These are phyloP conservation scores for Morpho achilles DNA, from an alignment of 2,888 invertebrate genomes.

Conservation along the genomic window DNA sequence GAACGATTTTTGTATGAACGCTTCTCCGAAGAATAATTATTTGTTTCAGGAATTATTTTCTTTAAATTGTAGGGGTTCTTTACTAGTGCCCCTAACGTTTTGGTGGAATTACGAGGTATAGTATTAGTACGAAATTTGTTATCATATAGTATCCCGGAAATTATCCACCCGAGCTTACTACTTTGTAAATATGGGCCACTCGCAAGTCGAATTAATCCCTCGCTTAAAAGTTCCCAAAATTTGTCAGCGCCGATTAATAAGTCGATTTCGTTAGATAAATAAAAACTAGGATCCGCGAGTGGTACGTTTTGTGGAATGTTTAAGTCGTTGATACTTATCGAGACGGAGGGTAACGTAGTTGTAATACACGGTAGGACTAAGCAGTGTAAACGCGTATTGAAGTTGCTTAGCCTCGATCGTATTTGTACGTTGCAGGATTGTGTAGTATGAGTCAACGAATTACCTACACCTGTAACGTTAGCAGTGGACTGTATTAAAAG, in stretches of 20 bases:
- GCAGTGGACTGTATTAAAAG: constrained; percentile 32
- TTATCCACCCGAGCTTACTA: constrained; percentile 29
- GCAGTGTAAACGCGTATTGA: constrained; percentile 19
- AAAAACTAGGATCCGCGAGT: constrained; percentile 23
- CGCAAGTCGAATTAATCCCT: constrained; percentile 21
- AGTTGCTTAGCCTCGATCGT: constrained; percentile 15
- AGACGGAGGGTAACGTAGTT: not conserved
- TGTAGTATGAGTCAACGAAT: constrained; percentile 22
- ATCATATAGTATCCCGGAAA: constrained; percentile 25
- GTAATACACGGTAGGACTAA: constrained; percentile 24
- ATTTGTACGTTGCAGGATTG: constrained; percentile 25
- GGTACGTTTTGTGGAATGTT: constrained; percentile 16
- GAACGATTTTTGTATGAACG: too few species aligned
- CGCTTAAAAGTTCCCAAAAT: constrained; percentile 27
- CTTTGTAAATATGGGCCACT: constrained; percentile 28
- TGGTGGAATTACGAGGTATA: constrained; percentile 23
- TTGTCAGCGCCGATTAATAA: constrained; percentile 27
- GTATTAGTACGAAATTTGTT: not conserved
- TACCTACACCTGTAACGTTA: constrained; percentile 26
- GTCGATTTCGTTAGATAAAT: constrained; percentile 15
- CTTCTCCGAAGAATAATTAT: too few species aligned
- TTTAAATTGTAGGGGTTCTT: too few species aligned
- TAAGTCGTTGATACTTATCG: not conserved
- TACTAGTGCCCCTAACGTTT: constrained; percentile 17
- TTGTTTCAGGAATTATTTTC: too few species aligned